A percentile compares a stretch with the other conserved stretches of the same genome.
Conservation (phyloP, 2,888 invertebrate species). For the Morpho achilles region DNA sequence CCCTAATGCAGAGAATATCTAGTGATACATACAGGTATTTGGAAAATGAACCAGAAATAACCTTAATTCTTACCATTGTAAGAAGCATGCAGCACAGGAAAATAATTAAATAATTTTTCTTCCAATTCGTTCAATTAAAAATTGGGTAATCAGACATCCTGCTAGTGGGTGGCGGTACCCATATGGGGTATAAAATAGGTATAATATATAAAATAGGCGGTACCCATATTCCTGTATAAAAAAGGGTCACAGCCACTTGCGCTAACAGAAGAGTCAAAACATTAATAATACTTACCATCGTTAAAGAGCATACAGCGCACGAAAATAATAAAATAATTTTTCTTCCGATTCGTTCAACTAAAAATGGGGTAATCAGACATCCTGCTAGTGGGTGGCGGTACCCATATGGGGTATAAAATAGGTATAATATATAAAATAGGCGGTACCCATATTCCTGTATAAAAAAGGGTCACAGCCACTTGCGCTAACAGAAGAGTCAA, state of each 20-base stretch:
- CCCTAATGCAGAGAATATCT: no score
- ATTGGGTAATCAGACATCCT: constrained; percentile 12
- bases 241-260: no score
- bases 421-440: no score
- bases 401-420: no score
- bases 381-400: constrained; percentile 14
- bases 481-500: no score
- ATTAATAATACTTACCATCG: constrained; percentile 21
- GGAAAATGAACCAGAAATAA: not conserved
- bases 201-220: no score
- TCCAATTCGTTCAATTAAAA: constrained; percentile 21
- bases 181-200: no score
- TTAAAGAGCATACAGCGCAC: constrained; percentile 13
- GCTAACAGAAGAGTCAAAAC: no score
- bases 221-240: no score
- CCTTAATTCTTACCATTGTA: constrained; percentile 20
- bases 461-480: no score
- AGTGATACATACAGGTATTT: no score
- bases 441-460: no score
- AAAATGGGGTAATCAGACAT: constrained; percentile 8
- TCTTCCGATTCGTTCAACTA: constrained; percentile 23
- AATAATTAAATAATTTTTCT: constrained; percentile 16
- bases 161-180: constrained; percentile 8
- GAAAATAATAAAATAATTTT: constrained; percentile 18
- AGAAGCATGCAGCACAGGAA: constrained; percentile 17